A percentile compares a stretch with the other conserved stretches of the same genome.
Conservation (phyloP, 2,888 invertebrate species). For the Sminthurinus aureus region DNA sequence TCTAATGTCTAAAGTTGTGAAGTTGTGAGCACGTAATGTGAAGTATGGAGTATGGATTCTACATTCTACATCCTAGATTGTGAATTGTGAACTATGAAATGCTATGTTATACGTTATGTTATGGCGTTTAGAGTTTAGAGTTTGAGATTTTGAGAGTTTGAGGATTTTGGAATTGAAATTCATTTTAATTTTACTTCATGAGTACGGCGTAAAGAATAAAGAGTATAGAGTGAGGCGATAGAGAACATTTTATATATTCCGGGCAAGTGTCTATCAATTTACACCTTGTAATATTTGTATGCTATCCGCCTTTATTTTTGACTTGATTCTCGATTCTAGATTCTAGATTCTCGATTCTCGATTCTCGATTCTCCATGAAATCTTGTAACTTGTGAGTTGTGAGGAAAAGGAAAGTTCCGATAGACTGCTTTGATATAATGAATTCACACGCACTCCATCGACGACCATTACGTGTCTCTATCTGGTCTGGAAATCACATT, state of each 20-base stretch:
- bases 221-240: not conserved
- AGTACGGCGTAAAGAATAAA: not conserved
- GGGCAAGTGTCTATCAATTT: conserved; percentile 21
- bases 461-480: conserved; percentile 41
- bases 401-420: conserved; percentile 38
- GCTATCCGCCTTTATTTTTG: conserved; percentile 34
- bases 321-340: no score
- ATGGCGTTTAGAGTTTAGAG: no score
- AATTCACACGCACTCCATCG: conserved; percentile 38
- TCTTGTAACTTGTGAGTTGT: no score
- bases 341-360: not conserved
- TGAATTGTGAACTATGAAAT: no score
- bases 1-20: not conserved
- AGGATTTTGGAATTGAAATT: conserved; percentile 11
- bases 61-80: no score
- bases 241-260: conserved; percentile 13
- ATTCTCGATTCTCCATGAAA: conserved; percentile 21
- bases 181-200: not conserved
- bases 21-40: no score
- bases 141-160: no score
- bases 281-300: conserved; percentile 28
- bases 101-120: no score
- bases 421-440: conserved; percentile 36
- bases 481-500: conserved; percentile 35
- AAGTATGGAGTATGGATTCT: no score